Percentiles rank a stretch among this genome's conserved stretches.
phyloP scores from a whole-genome alignment of 2,113 vertebrate species.

The Nycticryphes semicollaris region DNA sequence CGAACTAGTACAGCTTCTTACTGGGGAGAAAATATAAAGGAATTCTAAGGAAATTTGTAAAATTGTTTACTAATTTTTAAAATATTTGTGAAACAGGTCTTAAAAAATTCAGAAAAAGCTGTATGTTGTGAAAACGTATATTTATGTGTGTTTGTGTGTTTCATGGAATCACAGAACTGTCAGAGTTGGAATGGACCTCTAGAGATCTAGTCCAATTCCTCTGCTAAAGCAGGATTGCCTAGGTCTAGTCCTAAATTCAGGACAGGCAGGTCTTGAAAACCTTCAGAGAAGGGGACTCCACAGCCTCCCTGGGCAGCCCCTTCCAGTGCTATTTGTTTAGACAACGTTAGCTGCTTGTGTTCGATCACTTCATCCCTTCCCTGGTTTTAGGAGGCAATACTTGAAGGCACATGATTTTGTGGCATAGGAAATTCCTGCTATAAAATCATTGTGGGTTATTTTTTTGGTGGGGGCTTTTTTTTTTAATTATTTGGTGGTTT shows the following conservation, averaged over 20 bases:
- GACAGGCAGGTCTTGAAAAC: no score
- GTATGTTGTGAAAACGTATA: background rate
- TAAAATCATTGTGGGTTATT: background rate
- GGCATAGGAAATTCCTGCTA: background rate
- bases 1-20: background rate
- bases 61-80: background rate
- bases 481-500: background rate
- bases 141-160: background rate
- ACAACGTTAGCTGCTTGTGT: background rate
- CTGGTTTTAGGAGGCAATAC: background rate
- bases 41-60: background rate
- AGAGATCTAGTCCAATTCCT: no score
- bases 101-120: background rate
- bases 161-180: no score
- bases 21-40: background rate
- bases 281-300: no score
- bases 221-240: no score
- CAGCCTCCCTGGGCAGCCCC: no score
- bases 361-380: background rate
- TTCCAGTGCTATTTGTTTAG: background rate
- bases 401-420: background rate
- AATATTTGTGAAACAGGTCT: background rate
- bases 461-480: background rate
- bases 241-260: no score
- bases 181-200: no score